Evolutionary conservation across 2,113 vertebrate genomes (phyloP), one percentile per base, ranked within the genome.

Genomic region (Empidonax alnorum): DNA sequence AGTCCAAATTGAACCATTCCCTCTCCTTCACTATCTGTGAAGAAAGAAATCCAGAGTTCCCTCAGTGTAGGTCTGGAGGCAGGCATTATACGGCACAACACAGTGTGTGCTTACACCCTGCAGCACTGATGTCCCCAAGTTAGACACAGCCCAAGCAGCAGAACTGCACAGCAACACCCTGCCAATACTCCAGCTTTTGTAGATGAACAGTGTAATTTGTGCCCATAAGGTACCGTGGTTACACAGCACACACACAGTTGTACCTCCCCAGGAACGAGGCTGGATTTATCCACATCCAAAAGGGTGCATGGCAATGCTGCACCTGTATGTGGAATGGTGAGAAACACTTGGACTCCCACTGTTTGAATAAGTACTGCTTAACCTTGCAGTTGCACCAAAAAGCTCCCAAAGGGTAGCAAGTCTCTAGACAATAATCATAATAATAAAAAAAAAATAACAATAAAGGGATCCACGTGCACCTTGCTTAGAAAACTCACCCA

Each of bases 251-350:
- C 7, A 47, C 24, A 66, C 7, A 33, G 56, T 3, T 74, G 15
- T 20, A 23, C 10, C 33, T 61, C 44, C 81, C 73, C 61, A 41
- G 31, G 49, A 82, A 82, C 39, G 67, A 72, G 24, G 39, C 21
- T 84, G 66, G 27, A 52, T 49, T 25, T 47, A 71, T 28, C n/a
- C 30, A 56, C 18, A 50, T 12, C 46, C 61, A 66, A 46, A 65
- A 78, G 47, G 10, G 6, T 14, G 27, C 15, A 30, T 0, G 8
- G 23, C 35, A 93, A 65, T 8, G 78, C 5, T 0, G 7, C 33
- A 47, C 0, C 0, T 5, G 1, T 62, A 12, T 8, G 17, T 20
- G 41, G 37, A 87, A 66, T 1, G 3, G 39, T 5, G 6, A 82
- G 41, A 90, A 87, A 75, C 18, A 62, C 24, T 0, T 33, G 13